Evolutionary conservation across 2,113 vertebrate genomes (phyloP).

Genomic region (Xiphophorus couchianus): DNA sequence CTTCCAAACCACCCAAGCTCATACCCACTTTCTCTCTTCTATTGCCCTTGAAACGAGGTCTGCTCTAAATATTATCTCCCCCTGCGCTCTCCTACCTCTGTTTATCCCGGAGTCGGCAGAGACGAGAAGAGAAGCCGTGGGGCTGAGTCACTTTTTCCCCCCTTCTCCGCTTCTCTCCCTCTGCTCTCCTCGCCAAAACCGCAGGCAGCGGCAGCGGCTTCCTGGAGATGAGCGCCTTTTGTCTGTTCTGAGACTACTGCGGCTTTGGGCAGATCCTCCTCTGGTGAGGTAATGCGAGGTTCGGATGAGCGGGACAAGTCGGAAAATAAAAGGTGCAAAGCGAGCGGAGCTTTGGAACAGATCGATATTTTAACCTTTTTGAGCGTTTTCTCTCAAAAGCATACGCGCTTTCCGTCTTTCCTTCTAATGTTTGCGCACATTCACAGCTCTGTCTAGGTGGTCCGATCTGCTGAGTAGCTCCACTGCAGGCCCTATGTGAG

Average conservation of each 20-base stretch:
- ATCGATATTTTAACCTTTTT: conserved; percentile 36
- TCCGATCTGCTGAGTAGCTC: background rate
- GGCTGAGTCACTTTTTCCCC: conserved; percentile 81
- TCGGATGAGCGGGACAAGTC: conserved; percentile 48
- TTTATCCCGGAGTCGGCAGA: conserved; percentile 75
- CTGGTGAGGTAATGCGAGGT: conserved; percentile 69
- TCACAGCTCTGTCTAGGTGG: background rate
- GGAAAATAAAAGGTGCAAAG: conserved; percentile 32
- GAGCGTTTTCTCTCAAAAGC: conserved; percentile 9
- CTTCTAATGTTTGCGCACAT: background rate
- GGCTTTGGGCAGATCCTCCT: conserved; percentile 73
- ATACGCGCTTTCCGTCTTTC: background rate
- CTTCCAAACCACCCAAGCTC: conserved; percentile 80
- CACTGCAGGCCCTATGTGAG: background rate
- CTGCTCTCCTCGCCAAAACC: conserved; percentile 71
- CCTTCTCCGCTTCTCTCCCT: conserved; percentile 53
- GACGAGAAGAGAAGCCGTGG: conserved; percentile 72
- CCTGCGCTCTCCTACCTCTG: conserved; percentile 67
- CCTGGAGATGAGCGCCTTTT: conserved; percentile 80
- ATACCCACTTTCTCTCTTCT: conserved; percentile 79
- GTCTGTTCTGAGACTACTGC: conserved; percentile 78
- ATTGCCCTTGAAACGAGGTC: conserved; percentile 82
- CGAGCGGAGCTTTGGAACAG: conserved; percentile 7
- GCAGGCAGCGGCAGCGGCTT: conserved; percentile 73
- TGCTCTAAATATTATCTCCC: conserved; percentile 78